A percentile compares a stretch with the other conserved stretches of the same genome.
Evolutionary conservation across 2,797 vertebrate species (phyloP).

Genomic region (Sebastes alutus): DNA sequence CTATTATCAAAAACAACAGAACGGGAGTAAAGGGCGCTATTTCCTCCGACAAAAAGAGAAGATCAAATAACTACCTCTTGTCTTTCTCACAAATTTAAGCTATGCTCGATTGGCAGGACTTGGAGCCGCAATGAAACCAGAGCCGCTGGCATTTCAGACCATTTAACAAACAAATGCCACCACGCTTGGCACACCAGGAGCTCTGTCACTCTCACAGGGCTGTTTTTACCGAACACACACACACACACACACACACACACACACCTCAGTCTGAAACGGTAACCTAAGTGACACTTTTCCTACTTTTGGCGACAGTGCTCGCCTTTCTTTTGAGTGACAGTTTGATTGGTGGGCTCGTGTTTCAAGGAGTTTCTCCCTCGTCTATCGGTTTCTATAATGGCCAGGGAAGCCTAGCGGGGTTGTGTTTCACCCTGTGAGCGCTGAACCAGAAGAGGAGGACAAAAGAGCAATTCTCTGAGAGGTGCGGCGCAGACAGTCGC

Average conservation of each 20-base stretch:
- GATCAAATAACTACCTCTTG: conserved; percentile 47
- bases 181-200: conserved; percentile 49
- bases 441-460: conserved; percentile 69
- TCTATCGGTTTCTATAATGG: conserved; percentile 65
- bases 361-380: conserved; percentile 76
- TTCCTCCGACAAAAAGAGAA: conserved; percentile 36
- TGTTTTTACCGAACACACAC: conserved; percentile 11
- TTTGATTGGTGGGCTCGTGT: conserved; percentile 76
- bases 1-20: conserved; percentile 49
- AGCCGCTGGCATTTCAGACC: conserved; percentile 62
- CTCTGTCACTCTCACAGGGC: conserved; percentile 32
- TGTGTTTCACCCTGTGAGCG: conserved; percentile 69
- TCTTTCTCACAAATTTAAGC: conserved; percentile 41
- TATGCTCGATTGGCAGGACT: conserved; percentile 30
- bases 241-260: conserved; percentile 8
- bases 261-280: conserved; percentile 49
- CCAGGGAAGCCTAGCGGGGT: conserved; percentile 56
- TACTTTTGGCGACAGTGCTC: conserved; percentile 61
- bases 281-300: conserved; percentile 78
- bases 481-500: conserved; percentile 58
- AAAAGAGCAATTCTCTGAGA: conserved; percentile 72
- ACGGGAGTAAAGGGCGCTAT: conserved; percentile 9
- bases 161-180: conserved; percentile 71
- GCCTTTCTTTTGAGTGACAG: conserved; percentile 69
- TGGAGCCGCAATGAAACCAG: conserved; percentile 39